Conservation (phyloP, 2,888 invertebrate genomes). For the Drosophila leonis region DNA sequence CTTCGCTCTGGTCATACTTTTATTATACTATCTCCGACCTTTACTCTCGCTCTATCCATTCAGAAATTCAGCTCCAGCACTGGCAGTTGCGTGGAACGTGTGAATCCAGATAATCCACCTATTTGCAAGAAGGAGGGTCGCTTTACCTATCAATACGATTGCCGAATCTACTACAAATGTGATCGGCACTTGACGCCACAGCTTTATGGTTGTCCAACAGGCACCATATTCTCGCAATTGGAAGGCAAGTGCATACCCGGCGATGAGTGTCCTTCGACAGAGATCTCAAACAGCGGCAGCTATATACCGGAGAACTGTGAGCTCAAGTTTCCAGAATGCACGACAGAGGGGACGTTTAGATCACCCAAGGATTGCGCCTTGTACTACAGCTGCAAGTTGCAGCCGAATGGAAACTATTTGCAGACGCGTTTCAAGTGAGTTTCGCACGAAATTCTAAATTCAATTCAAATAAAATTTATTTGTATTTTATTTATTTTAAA, state of each 20-base stretch:
- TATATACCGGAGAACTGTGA: conserved; percentile 77
- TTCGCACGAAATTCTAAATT: fast-evolving
- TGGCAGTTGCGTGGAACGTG: conserved; percentile 75
- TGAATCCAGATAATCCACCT: conserved; percentile 64
- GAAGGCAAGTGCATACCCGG: conserved; percentile 78
- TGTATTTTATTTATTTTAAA: conserved; percentile 14
- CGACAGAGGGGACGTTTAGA: conserved; percentile 82
- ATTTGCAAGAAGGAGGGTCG: conserved; percentile 79
- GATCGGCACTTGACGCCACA: conserved; percentile 69
- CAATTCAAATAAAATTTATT: background rate
- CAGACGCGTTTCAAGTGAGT: conserved; percentile 84
- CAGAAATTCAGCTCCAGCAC: conserved; percentile 75
- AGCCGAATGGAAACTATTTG: conserved; percentile 79
- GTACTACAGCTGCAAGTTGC: conserved; percentile 85
- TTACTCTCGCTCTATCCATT: no score
- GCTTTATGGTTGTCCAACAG: conserved; percentile 81
- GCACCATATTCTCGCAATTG: conserved; percentile 79
- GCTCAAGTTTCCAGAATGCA: conserved; percentile 83
- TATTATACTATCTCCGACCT: no score
- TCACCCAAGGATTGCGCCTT: conserved; percentile 84
- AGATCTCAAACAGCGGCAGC: conserved; percentile 75
- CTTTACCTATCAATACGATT: conserved; percentile 83
- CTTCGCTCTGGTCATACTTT: no score
- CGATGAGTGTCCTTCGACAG: conserved; percentile 78
- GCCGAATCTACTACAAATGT: conserved; percentile 83